Evolutionary conservation across 1,140 invertebrate genomes (phyloP), one percentile per base, ranked within the genome.

Genomic region (Brachystomella parvula): DNA sequence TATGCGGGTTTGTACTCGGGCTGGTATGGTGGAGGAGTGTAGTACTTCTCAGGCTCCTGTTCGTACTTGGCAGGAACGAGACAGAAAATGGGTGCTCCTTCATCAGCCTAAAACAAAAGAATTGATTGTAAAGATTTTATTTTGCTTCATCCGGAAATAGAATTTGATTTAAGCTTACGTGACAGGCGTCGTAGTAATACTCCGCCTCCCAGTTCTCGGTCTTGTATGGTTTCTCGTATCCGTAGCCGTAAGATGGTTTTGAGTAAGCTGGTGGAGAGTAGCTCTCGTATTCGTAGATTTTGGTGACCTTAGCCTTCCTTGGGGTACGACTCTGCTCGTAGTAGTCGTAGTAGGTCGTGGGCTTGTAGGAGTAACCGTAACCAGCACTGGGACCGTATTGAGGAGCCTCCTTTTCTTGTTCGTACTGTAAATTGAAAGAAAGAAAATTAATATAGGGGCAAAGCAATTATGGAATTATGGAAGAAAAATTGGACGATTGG

Each of bases 161-260:
- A 53, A 53, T 26, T 53, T 12, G 12, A 9, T 39, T 26, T 12
- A 47, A 3, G 30, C 71, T 72, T 68, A 72, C 71, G 58, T 69
- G 66, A 39, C 71, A 72, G 47, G 68, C 66, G 56, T 72, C 71
- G 30, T 65, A 72, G 53, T 69, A 72, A 49, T 72, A 72, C n/a
- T 72, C 71, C n/a, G 71, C 71, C 53, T 72, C 71, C 71, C 71
- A 72, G 21, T 53, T 64, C 17, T 72, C 68, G 17, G 29, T 29
- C 61, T 69, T 59, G 19, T 32, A 19, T 26, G 68, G 61, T 26
- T 66, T 39, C 24, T 53, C 49, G 24, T 53, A 53, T 15, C 49
- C 49, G 21, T 53, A 26, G 9, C 49, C 49, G 28, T 61, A 68
- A 6, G 47, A 17, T 65, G 53, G 44, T 21, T 31, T 32, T 29